Conservation (phyloP, 64 coral and sea anemone species). For the Catalaphyllia jardinei region DNA sequence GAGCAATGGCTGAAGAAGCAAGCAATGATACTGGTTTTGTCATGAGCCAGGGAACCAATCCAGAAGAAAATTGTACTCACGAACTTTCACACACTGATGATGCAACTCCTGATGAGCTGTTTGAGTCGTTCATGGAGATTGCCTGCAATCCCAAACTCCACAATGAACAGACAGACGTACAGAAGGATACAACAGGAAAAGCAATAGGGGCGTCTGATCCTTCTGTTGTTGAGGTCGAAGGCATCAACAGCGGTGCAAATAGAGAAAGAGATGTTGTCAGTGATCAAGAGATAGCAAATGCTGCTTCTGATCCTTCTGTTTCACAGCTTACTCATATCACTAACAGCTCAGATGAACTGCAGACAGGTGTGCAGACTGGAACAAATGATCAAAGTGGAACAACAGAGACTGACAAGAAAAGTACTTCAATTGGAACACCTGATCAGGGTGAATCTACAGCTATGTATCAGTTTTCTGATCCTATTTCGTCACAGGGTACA, state of each 20-base stretch:
- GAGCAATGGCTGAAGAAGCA: background rate
- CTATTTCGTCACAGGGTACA: background rate
- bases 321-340: background rate
- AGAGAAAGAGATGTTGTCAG: background rate
- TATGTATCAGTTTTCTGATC: background rate
- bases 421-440: background rate
- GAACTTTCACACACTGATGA: slow-evolving; percentile 30
- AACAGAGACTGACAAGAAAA: background rate
- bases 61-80: slow-evolving; percentile 4
- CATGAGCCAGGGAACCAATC: background rate
- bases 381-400: background rate
- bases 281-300: background rate
- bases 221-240: slow-evolving; percentile 19
- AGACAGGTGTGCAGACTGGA: background rate
- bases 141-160: slow-evolving; percentile 57
- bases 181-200: background rate
- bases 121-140: slow-evolving; percentile 97
- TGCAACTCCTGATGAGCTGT: slow-evolving; percentile 62
- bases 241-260: background rate
- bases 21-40: background rate
- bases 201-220: slow-evolving; percentile 36
- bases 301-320: background rate
- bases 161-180: background rate
- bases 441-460: slow-evolving; percentile 7
- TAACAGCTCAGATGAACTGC: background rate